Evolutionary conservation across 2,113 vertebrate genomes (phyloP).

Genomic region (Cromileptes altivelis): DNA sequence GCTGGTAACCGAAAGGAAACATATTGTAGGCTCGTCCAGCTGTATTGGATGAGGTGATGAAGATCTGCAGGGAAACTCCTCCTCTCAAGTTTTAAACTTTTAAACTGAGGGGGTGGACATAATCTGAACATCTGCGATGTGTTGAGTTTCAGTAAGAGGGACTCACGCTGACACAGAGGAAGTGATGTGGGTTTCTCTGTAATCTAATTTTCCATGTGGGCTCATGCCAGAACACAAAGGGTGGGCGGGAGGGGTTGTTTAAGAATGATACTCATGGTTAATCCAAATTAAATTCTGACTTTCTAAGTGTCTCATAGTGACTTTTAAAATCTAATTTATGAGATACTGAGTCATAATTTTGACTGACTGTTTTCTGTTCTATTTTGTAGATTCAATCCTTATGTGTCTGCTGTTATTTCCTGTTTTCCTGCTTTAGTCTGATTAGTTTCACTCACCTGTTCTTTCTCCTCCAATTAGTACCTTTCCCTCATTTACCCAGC

Average conservation of each 20-base stretch:
- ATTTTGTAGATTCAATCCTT: no score
- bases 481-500: no score
- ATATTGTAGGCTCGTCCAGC: background rate
- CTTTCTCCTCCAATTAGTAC: no score
- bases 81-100: conserved; percentile 42
- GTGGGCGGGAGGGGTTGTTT: background rate
- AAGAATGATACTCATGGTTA: background rate
- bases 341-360: no score
- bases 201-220: conserved; percentile 60
- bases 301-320: background rate
- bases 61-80: conserved; percentile 10
- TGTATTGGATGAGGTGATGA: background rate
- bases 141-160: conserved; percentile 39
- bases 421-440: no score
- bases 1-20: background rate
- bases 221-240: conserved; percentile 13
- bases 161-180: conserved; percentile 57
- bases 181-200: conserved; percentile 32
- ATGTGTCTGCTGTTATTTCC: no score
- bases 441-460: no score
- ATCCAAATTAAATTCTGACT: background rate
- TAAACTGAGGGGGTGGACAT: conserved; percentile 44
- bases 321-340: background rate
- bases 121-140: conserved; percentile 61
- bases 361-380: no score